Base-by-base conservation (phyloP, 1,140 invertebrate genomes). In the Polyergus mexicanus region DNA sequence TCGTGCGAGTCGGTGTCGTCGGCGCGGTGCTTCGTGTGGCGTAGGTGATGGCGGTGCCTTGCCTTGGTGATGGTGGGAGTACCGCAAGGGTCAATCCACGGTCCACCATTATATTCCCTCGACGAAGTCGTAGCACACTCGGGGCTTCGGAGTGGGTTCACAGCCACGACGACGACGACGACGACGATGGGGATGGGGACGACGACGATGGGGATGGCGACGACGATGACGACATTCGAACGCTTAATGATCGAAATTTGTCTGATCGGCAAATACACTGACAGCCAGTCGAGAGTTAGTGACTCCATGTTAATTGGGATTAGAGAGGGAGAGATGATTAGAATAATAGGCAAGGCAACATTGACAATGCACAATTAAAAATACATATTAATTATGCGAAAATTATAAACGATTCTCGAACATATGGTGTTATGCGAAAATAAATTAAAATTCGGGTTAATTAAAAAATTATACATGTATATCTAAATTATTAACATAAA, bases 71-170 rank as follows among this genome's bases (percentile, higher is more conserved):
- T 93, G 92, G 92, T 94, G 92, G 93, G 92, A 93, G 92, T 93
- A 94, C 90, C 92, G 92, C 92, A 94, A 94, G 92, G 93, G 92
- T 93, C 92, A 93, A 94, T 93, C 92, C 91, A 90, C 86, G 85
- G 72, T 75, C 74, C 88, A 78, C 72, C 88, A 86, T 89, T 89
- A 89, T 89, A 89, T 90, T 86, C 75, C 68, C 77, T 62, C 86
- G 78, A 63, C 54, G 35, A 80, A 83, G 78, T 83, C 83, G 66
- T 65, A 76, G 77, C 78, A 80, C 74, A 84, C 75, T 28, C 72
- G 90, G 85, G 87, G 78, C 87, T 81, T 89, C 41, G 51, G 84
- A 86, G 75, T 80, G 88, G 88, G 88, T 88, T 91, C 85, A 90
- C 80, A 85, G 80, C 56, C 51, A 56, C 38, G 80, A 76, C 74